Percentiles rank a stretch among this genome's conserved stretches.
phyloP scores from a whole-genome alignment of 2,888 invertebrate genomes.

The Lutraria lutraria region DNA sequence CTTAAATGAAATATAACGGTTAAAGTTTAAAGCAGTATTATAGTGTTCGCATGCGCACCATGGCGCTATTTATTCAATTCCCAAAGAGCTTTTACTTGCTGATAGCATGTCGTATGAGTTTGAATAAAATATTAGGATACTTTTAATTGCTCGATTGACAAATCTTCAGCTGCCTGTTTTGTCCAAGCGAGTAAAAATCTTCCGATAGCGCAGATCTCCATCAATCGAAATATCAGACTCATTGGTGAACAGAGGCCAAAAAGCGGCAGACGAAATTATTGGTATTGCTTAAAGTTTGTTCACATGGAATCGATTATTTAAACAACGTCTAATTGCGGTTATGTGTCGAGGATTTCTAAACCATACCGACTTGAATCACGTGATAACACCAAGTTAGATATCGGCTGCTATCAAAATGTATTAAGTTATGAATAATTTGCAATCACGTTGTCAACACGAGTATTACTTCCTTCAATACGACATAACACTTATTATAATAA shows the following conservation, averaged over 20 bases:
- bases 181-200: conserved; percentile 1
- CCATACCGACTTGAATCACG: neutral
- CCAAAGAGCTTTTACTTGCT: neutral
- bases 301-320: neutral
- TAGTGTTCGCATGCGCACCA: neutral
- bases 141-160: neutral
- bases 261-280: neutral
- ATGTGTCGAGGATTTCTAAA: neutral
- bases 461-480: neutral
- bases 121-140: neutral
- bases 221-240: neutral
- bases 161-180: neutral
- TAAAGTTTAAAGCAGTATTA: neutral
- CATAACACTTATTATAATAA: too few species aligned
- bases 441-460: neutral
- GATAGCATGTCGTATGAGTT: neutral
- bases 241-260: neutral
- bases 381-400: neutral
- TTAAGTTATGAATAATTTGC: neutral
- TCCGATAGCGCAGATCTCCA: neutral
- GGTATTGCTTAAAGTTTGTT: conserved; percentile 6
- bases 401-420: neutral
- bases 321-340: neutral
- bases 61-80: neutral
- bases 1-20: neutral